These are phyloP conservation scores for Hippocampus abdominalis DNA, from an alignment of 2,113 vertebrate species.

Conservation along the genomic window DNA sequence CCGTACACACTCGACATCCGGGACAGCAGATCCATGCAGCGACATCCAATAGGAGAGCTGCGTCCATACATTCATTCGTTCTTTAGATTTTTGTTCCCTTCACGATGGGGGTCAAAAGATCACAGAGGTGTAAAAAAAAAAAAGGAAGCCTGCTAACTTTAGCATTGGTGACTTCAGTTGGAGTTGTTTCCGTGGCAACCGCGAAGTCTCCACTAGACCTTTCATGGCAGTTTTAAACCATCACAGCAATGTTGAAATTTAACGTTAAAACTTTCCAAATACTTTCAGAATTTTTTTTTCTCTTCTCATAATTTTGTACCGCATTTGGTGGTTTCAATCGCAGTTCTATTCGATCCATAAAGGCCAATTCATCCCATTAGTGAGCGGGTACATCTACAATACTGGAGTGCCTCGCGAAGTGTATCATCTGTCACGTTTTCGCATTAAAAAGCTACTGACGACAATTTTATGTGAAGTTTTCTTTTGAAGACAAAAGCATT, in stretches of 20 bases:
- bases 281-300: no score
- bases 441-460: no score
- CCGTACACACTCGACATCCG: neutral
- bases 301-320: no score
- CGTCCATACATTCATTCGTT: neutral
- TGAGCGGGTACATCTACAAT: neutral
- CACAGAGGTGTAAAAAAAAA: neutral
- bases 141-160: neutral
- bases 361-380: neutral
- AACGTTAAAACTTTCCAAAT: no score
- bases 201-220: no score
- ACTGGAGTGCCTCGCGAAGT: neutral
- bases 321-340: neutral
- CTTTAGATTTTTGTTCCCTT: neutral
- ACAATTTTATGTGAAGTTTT: no score
- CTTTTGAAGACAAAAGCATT: no score
- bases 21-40: neutral
- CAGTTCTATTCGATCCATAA: neutral
- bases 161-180: no score
- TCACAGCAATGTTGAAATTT: no score
- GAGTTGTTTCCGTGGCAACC: no score
- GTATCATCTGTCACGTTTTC: neutral
- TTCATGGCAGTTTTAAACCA: no score
- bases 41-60: neutral
- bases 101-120: no score